Percentiles rank a stretch among this genome's conserved stretches.
phyloP scores from a whole-genome alignment of 92 coral and sea anemone species.

The Parazoanthus swiftii region DNA sequence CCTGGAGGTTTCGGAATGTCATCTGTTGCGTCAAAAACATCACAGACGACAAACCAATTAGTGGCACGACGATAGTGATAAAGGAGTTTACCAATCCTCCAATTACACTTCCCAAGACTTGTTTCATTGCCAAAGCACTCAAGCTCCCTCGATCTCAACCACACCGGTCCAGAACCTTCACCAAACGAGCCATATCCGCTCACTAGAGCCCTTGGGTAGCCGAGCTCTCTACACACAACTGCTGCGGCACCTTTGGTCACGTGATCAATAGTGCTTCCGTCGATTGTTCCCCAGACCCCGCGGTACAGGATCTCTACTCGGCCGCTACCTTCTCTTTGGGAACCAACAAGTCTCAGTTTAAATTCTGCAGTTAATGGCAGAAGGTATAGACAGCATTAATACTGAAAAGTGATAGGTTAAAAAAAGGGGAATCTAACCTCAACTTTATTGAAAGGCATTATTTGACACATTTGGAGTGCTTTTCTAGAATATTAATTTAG shows the following conservation, averaged over 20 bases:
- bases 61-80: background rate
- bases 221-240: slow-evolving; percentile 12
- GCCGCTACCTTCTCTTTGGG: slow-evolving; percentile 3
- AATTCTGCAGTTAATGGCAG: background rate
- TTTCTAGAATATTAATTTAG: no score
- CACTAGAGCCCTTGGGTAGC: background rate
- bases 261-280: no score
- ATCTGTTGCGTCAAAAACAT: background rate
- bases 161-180: background rate
- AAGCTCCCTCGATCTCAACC: background rate
- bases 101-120: background rate
- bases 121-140: background rate
- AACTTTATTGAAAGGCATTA: no score
- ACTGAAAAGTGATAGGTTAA: no score
- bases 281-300: background rate
- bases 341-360: slow-evolving; percentile 22
- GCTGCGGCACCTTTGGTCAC: background rate
- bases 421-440: no score
- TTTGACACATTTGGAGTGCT: no score
- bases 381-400: background rate
- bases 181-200: slow-evolving; percentile 14
- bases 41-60: slow-evolving; percentile 20
- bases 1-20: background rate
- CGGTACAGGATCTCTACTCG: slow-evolving; percentile 10
- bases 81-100: background rate